Evolutionary conservation across 2,888 invertebrate species (phyloP).

Genomic region (Cataglyphis cursor): DNA sequence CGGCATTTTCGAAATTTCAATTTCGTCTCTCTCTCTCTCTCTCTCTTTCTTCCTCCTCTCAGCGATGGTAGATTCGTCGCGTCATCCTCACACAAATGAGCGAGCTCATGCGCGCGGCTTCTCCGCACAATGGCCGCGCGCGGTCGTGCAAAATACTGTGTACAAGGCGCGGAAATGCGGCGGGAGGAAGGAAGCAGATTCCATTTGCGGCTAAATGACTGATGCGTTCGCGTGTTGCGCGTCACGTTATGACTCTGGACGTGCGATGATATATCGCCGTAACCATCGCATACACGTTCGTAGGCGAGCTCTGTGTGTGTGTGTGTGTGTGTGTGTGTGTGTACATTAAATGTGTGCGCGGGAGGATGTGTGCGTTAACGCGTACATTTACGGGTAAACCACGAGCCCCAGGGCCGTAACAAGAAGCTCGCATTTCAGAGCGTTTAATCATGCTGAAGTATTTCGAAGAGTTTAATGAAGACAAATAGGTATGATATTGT

Average conservation of each 20-base stretch:
- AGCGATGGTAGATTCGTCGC: constrained; percentile 5
- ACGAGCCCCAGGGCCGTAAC: constrained; percentile 54
- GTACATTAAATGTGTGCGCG: constrained; percentile 8
- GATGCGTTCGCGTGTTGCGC: constrained; percentile 81
- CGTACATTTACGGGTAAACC: constrained; percentile 58
- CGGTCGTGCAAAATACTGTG: constrained; percentile 71
- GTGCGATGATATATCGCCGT: constrained; percentile 82
- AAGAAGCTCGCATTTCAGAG: constrained; percentile 53
- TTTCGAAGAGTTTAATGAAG: constrained; percentile 58
- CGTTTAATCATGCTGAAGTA: constrained; percentile 58
- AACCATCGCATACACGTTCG: constrained; percentile 60
- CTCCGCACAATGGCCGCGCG: constrained; percentile 58
- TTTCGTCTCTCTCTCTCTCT: neutral
- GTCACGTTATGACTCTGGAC: constrained; percentile 83
- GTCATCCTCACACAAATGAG: constrained; percentile 53
- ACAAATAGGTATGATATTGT: constrained; percentile 55
- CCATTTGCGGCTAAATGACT: constrained; percentile 85
- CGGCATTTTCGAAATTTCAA: constrained; percentile 36
- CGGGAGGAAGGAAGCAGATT: constrained; percentile 81
- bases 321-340: neutral
- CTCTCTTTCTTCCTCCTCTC: neutral
- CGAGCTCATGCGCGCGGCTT: constrained; percentile 55
- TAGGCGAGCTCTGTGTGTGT: neutral
- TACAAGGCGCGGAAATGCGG: constrained; percentile 77
- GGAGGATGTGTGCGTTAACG: constrained; percentile 51